Evolutionary conservation across 2,113 vertebrate species (phyloP).

Genomic region (Nansenia antarctica): DNA sequence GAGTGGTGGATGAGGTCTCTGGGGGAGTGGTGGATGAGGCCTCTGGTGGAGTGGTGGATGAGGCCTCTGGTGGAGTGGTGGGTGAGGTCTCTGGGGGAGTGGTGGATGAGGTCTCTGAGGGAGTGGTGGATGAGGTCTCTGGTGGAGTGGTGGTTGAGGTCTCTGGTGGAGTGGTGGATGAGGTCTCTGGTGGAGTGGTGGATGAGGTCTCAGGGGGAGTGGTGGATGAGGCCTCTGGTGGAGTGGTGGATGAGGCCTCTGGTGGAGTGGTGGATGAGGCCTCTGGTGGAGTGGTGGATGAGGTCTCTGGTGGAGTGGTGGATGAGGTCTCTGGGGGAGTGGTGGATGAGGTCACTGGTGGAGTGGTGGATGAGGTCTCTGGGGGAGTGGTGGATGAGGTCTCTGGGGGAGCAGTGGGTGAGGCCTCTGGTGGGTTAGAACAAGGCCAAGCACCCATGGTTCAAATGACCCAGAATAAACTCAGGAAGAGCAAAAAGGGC

Average conservation of each 20-base stretch:
- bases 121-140: not conserved
- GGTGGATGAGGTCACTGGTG: too few species aligned
- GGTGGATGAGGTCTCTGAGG: too few species aligned
- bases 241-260: not conserved
- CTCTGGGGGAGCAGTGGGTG: not conserved
- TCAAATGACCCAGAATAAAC: not conserved
- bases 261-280: too few species aligned
- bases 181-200: too few species aligned
- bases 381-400: not conserved
- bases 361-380: not conserved
- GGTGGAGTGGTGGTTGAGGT: too few species aligned
- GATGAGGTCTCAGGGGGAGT: too few species aligned
- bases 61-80: not conserved
- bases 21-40: not conserved
- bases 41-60: not conserved
- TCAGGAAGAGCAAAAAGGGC: conserved; percentile 1
- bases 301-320: not conserved
- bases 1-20: too few species aligned
- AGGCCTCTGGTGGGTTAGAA: not conserved
- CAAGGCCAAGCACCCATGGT: not conserved
- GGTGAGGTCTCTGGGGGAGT: too few species aligned
- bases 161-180: too few species aligned
- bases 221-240: not conserved
- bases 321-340: not conserved
- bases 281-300: too few species aligned